Evolutionary conservation across 92 coral and sea anemone species (phyloP).

Genomic region (Zoanthus gigantus): DNA sequence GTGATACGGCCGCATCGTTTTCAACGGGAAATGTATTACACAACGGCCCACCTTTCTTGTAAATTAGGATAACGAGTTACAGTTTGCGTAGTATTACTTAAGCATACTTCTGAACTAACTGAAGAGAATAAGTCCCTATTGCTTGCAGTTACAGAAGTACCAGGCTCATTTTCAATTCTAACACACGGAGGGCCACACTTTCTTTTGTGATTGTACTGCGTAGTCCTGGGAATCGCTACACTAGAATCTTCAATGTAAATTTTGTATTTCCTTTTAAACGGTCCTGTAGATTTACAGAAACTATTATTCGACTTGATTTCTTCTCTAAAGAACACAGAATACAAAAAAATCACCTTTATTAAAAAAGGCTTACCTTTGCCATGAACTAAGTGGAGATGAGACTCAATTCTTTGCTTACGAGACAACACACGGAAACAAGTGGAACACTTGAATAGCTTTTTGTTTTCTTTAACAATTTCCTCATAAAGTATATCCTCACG

Average conservation of each 20-base stretch:
- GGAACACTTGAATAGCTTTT: slow-evolving; percentile 41
- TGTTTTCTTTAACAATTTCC: slow-evolving; percentile 45
- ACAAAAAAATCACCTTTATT: not conserved
- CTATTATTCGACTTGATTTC: not conserved
- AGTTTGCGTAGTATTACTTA: not conserved
- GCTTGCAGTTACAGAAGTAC: not conserved
- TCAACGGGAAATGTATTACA: too few species aligned
- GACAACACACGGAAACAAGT: slow-evolving; percentile 45
- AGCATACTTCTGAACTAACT: not conserved
- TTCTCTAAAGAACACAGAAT: not conserved
- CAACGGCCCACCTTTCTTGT: not conserved
- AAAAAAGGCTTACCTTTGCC: slow-evolving; percentile 14
- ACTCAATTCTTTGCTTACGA: slow-evolving; percentile 45
- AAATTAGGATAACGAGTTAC: not conserved
- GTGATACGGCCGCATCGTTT: too few species aligned
- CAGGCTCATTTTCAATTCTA: not conserved
- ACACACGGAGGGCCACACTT: not conserved
- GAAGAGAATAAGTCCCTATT: not conserved
- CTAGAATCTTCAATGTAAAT: slow-evolving; percentile 18
- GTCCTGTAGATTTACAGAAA: slow-evolving; percentile 41
- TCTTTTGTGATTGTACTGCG: slow-evolving; percentile 13
- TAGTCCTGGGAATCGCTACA: slow-evolving; percentile 45
- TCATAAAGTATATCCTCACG: slow-evolving; percentile 1
- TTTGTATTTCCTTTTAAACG: slow-evolving; percentile 50
- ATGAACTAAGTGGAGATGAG: slow-evolving; percentile 48